Percentiles rank a stretch among this genome's conserved stretches.
These are phyloP conservation scores for Hydrophis major DNA, from an alignment of 2,797 vertebrate genomes.

Conservation along the genomic window DNA sequence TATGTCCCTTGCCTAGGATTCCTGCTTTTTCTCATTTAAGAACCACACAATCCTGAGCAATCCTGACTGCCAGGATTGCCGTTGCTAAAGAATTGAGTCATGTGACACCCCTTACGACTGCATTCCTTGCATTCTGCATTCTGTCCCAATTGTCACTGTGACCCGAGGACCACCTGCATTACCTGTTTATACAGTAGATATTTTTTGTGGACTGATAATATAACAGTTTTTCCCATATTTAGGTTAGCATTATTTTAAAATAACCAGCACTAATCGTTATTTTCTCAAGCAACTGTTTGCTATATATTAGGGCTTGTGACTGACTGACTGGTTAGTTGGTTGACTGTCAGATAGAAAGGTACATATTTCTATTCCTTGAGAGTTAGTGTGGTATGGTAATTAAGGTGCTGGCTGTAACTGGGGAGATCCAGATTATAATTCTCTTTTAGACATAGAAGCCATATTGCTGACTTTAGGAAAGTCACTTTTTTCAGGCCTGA, in stretches of 20 bases:
- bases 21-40: not conserved
- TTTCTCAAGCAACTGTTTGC: not conserved
- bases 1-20: not conserved
- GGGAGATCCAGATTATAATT: not conserved
- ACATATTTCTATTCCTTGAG: not conserved
- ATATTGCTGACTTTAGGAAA: not conserved
- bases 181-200: not conserved
- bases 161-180: not conserved
- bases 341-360: not conserved
- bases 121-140: not conserved
- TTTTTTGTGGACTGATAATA: not conserved
- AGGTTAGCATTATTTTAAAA: not conserved
- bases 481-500: not conserved
- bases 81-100: not conserved
- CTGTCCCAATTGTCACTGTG: not conserved
- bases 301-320: not conserved
- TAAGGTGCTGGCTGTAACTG: not conserved
- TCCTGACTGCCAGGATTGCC: not conserved
- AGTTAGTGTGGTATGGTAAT: not conserved
- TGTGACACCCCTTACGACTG: not conserved
- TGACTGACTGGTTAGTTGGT: not conserved
- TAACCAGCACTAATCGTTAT: not conserved
- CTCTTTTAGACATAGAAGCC: not conserved
- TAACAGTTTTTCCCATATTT: not conserved
- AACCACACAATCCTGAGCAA: not conserved